Conservation (phyloP, 2,888 invertebrate genomes). For the Helicoverpa assulta region DNA sequence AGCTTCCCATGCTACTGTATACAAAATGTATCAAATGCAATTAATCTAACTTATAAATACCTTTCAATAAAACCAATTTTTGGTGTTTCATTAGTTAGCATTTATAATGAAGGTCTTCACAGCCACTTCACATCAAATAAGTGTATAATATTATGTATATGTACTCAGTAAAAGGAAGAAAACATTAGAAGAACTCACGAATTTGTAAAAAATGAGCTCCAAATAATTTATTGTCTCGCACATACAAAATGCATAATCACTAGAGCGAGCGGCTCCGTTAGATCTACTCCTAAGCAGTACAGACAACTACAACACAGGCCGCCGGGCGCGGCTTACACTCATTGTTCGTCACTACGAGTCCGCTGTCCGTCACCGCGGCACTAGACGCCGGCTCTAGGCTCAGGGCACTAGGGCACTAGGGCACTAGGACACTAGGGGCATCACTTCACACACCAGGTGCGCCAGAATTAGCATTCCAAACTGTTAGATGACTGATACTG, state of each 20-base stretch:
- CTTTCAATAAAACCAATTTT: conserved; percentile 81
- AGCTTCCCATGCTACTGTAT: conserved; percentile 73
- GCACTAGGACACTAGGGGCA: conserved; percentile 45
- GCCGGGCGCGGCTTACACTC: conserved; percentile 34
- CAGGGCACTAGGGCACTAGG: conserved; percentile 46
- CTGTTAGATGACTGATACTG: conserved; percentile 81
- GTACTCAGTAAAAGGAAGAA: conserved; percentile 71
- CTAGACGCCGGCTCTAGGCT: conserved; percentile 21
- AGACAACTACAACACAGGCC: conserved; percentile 48
- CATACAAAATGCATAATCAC: conserved; percentile 81
- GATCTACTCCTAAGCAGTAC: conserved; percentile 68
- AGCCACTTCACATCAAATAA: conserved; percentile 83
- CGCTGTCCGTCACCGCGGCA: conserved; percentile 63
- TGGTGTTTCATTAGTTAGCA: conserved; percentile 78
- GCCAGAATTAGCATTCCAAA: conserved; percentile 85
- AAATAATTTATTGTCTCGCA: conserved; percentile 88
- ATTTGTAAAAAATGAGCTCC: conserved; percentile 76
- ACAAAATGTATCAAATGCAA: conserved; percentile 77
- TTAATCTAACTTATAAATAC: conserved; percentile 81
- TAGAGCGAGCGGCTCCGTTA: conserved; percentile 64
- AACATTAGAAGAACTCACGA: conserved; percentile 68
- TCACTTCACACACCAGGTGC: conserved; percentile 84
- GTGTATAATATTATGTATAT: conserved; percentile 70
- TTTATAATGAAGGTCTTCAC: conserved; percentile 83
- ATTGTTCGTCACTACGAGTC: conserved; percentile 55